phyloP scores from a whole-genome alignment of 1,140 invertebrate genomes.

The Lanistes nyassanus region DNA sequence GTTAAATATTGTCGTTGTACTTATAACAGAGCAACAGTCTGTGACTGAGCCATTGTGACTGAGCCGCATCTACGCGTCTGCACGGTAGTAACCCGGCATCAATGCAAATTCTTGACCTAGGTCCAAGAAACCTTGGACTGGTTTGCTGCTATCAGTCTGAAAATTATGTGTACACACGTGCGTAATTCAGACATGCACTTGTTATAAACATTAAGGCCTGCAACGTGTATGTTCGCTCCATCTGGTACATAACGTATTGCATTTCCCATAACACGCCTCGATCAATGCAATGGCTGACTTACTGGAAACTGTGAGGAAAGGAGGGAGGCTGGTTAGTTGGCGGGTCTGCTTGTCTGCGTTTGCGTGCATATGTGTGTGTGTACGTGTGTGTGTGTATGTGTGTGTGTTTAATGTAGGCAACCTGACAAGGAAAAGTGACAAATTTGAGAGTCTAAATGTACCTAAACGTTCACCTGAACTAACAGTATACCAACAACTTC shows the following conservation, averaged over 20 bases:
- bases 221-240: too few species aligned
- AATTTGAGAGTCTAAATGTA: not conserved
- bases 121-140: too few species aligned
- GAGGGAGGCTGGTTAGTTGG: too few species aligned
- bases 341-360: not conserved
- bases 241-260: too few species aligned
- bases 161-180: not conserved
- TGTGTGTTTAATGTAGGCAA: not conserved
- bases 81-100: too few species aligned
- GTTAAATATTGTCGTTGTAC: not conserved
- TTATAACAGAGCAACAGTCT: not conserved
- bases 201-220: too few species aligned
- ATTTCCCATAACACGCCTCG: too few species aligned
- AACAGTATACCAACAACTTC: not conserved
- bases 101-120: too few species aligned
- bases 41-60: too few species aligned
- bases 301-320: too few species aligned
- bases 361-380: not conserved
- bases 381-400: not conserved
- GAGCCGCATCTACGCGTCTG: too few species aligned
- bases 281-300: not conserved
- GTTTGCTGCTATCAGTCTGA: not conserved
- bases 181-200: too few species aligned
- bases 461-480: not conserved
- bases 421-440: not conserved